Base-by-base conservation (phyloP, 1,140 invertebrate genomes). In the Steinernema feltiae region DNA sequence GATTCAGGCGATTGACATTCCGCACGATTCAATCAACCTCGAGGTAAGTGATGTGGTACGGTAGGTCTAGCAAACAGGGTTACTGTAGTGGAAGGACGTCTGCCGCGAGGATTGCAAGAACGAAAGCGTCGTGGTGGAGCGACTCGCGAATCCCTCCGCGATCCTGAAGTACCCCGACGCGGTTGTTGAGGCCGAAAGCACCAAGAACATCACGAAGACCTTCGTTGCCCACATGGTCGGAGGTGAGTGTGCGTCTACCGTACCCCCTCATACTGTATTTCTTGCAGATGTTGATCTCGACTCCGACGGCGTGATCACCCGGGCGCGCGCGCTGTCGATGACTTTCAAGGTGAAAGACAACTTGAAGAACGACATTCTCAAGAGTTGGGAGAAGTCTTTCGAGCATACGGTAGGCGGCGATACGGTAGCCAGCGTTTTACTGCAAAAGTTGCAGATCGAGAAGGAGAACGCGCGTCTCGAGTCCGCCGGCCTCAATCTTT, bases 81-180 rank as follows among this genome's bases (percentile, higher is more conserved):
- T 63, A 63, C 53, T 46, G 41, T 46, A 63, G 53, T 63, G 53
- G 53, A 27, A 7, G 24, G 53, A 63, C 24, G 24, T 63, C 24
- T 63, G 53, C 53, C 53, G 53, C 53, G 53, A 63, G 53, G 53
- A 63, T 21, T 63, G 53, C 53, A 12, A 63, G 53, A 63, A 63
- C 53, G 24, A 3, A 27, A 63, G 53, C 53, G 53, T 27, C 24
- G 53, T 63, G 7, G 7, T 63, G 12, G 53, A 63, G 24, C 53
- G 53, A 12, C 53, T 63, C 15, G 24, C 12, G 53, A 63, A 27
- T 63, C 53, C 53, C 24, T n/a, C 53, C 12, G 53, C 53, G 12
- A 63, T 63, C 24, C 53, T 63, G 53, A 63, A 63, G 53, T 63
- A 63, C 24, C 53, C 53, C 53, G 53, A 63, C 53, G 53, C 53